These are phyloP conservation scores for Caranx ignobilis DNA, from an alignment of 2,113 vertebrate species.

Conservation along the genomic window DNA sequence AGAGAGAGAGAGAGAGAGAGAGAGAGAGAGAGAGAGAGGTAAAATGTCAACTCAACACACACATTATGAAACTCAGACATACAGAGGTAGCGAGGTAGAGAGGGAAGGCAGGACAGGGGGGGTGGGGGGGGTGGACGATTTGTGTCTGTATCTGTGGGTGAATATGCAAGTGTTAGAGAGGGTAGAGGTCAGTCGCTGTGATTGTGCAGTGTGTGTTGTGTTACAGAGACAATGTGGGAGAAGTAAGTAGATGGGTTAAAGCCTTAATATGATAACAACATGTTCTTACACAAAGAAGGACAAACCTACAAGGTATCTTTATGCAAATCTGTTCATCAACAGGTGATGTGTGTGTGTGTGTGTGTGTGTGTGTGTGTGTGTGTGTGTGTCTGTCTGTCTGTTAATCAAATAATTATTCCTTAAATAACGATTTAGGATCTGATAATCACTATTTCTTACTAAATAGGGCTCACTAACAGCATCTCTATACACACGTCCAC, in stretches of 20 bases:
- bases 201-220: background rate
- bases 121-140: background rate
- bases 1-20: conserved; percentile 49
- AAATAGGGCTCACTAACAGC: background rate
- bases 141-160: conserved; percentile 32
- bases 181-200: background rate
- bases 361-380: too few species aligned
- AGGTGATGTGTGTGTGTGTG: too few species aligned
- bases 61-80: conserved; percentile 46
- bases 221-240: background rate
- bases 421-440: too few species aligned
- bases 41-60: conserved; percentile 77
- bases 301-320: too few species aligned
- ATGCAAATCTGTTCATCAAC: too few species aligned
- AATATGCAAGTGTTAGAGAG: conserved; percentile 37
- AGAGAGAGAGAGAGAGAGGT: conserved; percentile 47
- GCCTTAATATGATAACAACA: background rate
- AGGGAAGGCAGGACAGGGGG: background rate
- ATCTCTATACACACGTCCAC: background rate
- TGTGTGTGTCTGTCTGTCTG: too few species aligned
- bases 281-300: too few species aligned
- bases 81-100: background rate
- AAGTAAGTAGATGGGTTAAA: conserved; percentile 12
- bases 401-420: too few species aligned
- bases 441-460: background rate